Percentiles rank a stretch among this genome's conserved stretches.
Evolutionary conservation across 1,140 invertebrate species (phyloP).

Genomic region (Ooceraea biroi): DNA sequence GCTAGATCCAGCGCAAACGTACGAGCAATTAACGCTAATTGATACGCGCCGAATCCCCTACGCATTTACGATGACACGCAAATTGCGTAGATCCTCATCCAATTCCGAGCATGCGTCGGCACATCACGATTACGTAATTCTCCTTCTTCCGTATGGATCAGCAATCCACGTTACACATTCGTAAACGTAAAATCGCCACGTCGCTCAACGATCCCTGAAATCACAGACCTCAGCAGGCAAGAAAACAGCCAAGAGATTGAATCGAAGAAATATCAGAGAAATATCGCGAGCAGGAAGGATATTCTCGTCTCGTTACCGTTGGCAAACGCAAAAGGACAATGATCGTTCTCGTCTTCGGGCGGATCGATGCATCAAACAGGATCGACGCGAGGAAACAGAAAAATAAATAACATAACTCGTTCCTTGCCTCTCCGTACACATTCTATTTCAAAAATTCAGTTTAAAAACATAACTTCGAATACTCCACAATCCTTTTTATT

Average conservation of each 20-base stretch:
- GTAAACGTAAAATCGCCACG: not conserved
- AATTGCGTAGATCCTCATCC: not conserved
- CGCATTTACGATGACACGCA: constrained; percentile 18
- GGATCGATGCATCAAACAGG: too few relatives aligned
- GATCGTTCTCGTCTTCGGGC: not conserved
- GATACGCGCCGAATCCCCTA: not conserved
- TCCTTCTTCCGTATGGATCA: not conserved
- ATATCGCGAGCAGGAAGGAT: not conserved
- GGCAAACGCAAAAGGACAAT: not conserved
- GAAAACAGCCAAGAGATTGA: not conserved
- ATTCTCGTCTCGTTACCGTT: too few relatives aligned
- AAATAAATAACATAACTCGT: constrained; percentile 73
- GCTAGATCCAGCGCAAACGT: not conserved
- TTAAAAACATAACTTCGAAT: constrained; percentile 86
- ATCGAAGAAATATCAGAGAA: not conserved
- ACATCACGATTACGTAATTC: constrained; percentile 30
- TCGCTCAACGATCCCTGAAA: not conserved
- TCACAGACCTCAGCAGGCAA: not conserved
- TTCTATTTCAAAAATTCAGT: constrained; percentile 86
- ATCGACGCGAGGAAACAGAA: constrained; percentile 51
- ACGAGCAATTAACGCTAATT: not conserved
- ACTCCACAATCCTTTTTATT: constrained; percentile 83
- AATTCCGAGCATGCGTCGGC: not conserved
- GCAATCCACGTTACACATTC: too few relatives aligned
- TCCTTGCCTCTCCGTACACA: constrained; percentile 84